These are phyloP conservation scores for Gobionotothen gibberifrons DNA, from an alignment of 2,797 vertebrate species.

Conservation along the genomic window DNA sequence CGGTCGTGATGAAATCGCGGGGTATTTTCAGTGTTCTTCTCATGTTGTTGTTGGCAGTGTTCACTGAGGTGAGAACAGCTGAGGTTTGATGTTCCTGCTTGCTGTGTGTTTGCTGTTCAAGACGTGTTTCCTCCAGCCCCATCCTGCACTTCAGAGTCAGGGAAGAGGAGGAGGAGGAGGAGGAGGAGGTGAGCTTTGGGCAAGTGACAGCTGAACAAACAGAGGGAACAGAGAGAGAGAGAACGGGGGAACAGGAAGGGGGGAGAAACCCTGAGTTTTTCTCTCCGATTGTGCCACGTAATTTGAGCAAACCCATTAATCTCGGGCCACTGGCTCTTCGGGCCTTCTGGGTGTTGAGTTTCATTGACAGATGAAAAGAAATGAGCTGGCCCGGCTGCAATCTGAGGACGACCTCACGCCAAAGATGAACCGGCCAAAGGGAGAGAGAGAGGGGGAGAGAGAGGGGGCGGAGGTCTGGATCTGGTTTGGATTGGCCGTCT, in stretches of 20 bases:
- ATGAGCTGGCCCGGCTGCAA: constrained; percentile 69
- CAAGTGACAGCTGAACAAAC: constrained; percentile 73
- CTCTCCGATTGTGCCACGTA: constrained; percentile 60
- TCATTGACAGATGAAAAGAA: constrained; percentile 74
- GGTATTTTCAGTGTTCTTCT: neutral
- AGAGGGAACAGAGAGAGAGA: constrained; percentile 38
- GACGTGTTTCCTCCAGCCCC: constrained; percentile 47
- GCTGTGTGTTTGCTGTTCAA: constrained; percentile 29
- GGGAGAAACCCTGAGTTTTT: constrained; percentile 25
- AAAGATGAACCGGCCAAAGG: constrained; percentile 26
- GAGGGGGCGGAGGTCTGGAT: constrained; percentile 42
- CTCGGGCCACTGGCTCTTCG: constrained; percentile 52
- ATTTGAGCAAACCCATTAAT: constrained; percentile 72
- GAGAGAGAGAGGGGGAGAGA: constrained; percentile 4
- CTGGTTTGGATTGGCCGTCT: constrained; percentile 36
- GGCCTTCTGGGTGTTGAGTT: constrained; percentile 69
- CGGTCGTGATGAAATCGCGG: neutral
- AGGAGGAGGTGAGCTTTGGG: constrained; percentile 6
- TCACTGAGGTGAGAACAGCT: constrained; percentile 23
- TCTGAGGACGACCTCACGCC: constrained; percentile 57
- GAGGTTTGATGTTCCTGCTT: constrained; percentile 39
- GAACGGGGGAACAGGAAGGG: constrained; percentile 2
- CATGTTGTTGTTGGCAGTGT: neutral
- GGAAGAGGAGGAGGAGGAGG: constrained; percentile 26
- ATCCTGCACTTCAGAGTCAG: constrained; percentile 52